Evolutionary conservation across 2,888 invertebrate species (phyloP).

Genomic region (Xanthia togata): DNA sequence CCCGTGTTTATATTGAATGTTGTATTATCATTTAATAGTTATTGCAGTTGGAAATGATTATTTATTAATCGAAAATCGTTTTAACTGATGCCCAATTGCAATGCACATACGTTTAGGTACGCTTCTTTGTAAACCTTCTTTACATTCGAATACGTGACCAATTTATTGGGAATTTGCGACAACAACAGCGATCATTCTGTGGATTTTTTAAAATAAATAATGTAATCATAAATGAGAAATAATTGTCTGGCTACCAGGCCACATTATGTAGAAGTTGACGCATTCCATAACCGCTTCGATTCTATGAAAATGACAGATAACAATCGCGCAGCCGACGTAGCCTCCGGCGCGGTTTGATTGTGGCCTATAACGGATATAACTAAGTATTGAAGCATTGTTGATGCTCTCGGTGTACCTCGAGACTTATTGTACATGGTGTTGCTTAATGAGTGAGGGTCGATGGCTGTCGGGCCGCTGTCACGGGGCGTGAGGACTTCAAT

Average conservation of each 20-base stretch:
- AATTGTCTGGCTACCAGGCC: conserved; percentile 52
- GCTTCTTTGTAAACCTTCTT: conserved; percentile 23
- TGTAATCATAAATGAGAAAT: conserved; percentile 55
- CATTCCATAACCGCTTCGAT: conserved; percentile 61
- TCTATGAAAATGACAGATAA: conserved; percentile 69
- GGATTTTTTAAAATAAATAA: conserved; percentile 36
- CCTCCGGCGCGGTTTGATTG: conserved; percentile 64
- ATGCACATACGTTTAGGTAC: background rate
- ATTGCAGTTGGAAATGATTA: conserved; percentile 26
- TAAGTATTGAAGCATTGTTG: conserved; percentile 66
- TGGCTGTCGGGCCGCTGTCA: conserved; percentile 64
- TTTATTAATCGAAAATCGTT: conserved; percentile 23
- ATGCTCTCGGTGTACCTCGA: conserved; percentile 52
- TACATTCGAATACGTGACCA: conserved; percentile 47
- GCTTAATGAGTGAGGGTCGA: conserved; percentile 69
- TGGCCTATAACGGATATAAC: conserved; percentile 40
- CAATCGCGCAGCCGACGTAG: conserved; percentile 53
- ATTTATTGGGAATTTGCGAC: conserved; percentile 40
- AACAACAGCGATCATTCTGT: conserved; percentile 20
- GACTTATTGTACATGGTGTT: conserved; percentile 61
- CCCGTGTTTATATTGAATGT: conserved; percentile 47
- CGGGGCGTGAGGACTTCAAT: conserved; percentile 74
- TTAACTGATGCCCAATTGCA: background rate
- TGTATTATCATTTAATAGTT: conserved; percentile 43
- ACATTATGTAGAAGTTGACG: conserved; percentile 61